Evolutionary conservation across 1,140 invertebrate genomes (phyloP).

Genomic region (Periplaneta americana): DNA sequence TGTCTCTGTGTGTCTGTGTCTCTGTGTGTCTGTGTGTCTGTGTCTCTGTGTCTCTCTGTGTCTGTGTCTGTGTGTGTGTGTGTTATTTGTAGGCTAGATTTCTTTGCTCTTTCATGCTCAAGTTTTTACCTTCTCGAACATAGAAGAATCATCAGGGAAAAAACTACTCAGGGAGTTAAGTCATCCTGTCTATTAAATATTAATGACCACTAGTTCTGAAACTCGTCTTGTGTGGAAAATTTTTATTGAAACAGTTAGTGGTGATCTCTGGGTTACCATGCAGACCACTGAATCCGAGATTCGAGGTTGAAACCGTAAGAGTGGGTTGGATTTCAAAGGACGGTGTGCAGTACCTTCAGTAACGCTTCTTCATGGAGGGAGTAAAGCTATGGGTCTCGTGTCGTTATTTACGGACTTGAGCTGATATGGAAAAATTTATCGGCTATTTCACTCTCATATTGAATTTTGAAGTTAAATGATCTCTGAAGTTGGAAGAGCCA

Average conservation of each 20-base stretch:
- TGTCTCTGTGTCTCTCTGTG: conserved; percentile 6
- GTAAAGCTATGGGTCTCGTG: no score
- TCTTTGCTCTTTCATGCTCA: not conserved
- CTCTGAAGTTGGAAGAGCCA: no score
- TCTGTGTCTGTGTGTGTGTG: conserved; percentile 9
- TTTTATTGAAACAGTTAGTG: not conserved
- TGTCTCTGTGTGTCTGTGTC: conserved; percentile 4
- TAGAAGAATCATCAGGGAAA: not conserved
- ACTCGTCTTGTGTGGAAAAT: not conserved
- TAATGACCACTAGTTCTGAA: not conserved
- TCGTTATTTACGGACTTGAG: no score
- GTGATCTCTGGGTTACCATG: no score
- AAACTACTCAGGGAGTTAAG: not conserved
- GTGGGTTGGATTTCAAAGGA: no score
- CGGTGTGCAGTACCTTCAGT: no score
- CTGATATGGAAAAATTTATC: no score
- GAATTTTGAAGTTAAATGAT: no score
- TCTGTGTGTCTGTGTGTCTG: conserved; percentile 4
- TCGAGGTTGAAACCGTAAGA: no score
- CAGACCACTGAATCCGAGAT: no score
- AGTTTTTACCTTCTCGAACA: not conserved
- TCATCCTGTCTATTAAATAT: not conserved
- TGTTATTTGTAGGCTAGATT: not conserved
- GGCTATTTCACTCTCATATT: no score
- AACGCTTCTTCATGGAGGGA: no score